Evolutionary conservation across 2,797 vertebrate species (phyloP).

Genomic region (Onychomys arenicola): DNA sequence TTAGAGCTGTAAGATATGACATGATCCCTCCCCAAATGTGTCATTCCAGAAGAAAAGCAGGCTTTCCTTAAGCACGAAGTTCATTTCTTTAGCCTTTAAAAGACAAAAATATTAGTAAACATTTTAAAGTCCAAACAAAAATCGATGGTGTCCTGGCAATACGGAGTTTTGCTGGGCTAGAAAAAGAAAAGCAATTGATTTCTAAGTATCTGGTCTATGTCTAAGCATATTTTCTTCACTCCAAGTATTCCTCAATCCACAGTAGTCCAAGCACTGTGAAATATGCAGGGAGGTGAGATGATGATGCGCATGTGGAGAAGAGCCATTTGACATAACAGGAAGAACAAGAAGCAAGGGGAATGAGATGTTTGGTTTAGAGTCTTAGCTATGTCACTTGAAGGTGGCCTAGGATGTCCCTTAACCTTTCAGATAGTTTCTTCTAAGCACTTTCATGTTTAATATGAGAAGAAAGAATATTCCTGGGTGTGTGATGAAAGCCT

Average conservation of each 20-base stretch:
- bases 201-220: constrained; percentile 19
- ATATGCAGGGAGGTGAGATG: background rate
- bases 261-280: background rate
- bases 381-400: background rate
- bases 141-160: background rate
- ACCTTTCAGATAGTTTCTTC: constrained; percentile 35
- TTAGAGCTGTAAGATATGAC: constrained; percentile 36
- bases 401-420: constrained; percentile 9
- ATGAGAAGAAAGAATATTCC: background rate
- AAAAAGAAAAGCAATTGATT: background rate
- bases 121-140: constrained; percentile 7
- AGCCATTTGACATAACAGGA: constrained; percentile 26
- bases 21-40: background rate
- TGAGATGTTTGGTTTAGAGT: constrained; percentile 29
- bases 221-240: constrained; percentile 49
- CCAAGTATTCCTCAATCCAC: background rate
- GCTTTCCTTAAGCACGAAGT: background rate
- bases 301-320: background rate
- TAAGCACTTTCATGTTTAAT: constrained; percentile 42
- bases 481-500: background rate
- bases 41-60: constrained; percentile 29
- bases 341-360: background rate
- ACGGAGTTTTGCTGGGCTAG: background rate
- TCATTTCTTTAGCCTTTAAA: constrained; percentile 59
- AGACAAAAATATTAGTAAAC: constrained; percentile 29